Conservation (phyloP, 2,113 vertebrate species). For the Pardalotus punctatus region DNA sequence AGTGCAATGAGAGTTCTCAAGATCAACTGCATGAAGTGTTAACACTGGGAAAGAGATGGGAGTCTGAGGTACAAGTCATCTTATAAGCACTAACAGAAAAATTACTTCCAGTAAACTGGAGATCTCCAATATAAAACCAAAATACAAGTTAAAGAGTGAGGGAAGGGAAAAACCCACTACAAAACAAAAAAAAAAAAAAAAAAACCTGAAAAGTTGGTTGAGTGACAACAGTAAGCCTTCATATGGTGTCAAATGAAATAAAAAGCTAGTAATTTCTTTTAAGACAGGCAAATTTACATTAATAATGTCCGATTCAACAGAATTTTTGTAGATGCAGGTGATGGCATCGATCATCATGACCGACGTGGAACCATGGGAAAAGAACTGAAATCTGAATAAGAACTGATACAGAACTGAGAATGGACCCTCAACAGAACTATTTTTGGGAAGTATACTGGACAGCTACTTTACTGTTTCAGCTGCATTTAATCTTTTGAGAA, state of each 20-base stretch:
- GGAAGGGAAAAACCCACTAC: fast-evolving
- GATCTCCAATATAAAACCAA: neutral
- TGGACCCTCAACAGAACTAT: neutral
- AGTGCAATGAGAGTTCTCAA: neutral
- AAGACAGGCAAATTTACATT: neutral
- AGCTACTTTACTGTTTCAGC: neutral
- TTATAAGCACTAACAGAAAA: neutral
- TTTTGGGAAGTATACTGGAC: neutral
- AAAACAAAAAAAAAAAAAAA: neutral
- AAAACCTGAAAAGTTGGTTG: neutral
- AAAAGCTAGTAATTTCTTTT: neutral
- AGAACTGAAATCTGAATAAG: neutral
- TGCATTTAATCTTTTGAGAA: neutral
- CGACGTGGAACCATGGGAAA: neutral
- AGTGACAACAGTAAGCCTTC: neutral
- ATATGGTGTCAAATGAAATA: neutral
- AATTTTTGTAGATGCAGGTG: neutral
- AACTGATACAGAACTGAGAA: neutral
- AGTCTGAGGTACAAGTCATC: neutral
- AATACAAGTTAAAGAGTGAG: neutral
- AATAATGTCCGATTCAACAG: neutral
- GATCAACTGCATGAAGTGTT: neutral
- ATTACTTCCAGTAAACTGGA: neutral
- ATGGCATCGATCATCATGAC: neutral
- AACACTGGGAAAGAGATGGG: neutral